Base-by-base conservation (phyloP, 2,888 invertebrate genomes). In the Diarsia mendica region DNA sequence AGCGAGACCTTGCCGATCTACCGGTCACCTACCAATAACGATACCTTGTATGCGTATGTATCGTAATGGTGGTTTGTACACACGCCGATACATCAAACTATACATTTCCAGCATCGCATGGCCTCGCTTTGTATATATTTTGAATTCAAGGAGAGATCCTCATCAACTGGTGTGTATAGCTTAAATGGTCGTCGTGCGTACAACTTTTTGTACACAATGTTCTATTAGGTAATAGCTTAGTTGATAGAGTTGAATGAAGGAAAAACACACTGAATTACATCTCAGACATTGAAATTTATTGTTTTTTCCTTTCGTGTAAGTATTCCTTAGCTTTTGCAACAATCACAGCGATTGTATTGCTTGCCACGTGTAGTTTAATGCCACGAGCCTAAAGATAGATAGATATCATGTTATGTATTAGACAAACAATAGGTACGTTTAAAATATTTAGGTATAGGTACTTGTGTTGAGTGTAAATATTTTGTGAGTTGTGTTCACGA, bases 1-100 rank as follows among this genome's bases (percentile, higher is more conserved):
- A 76, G 73, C 61, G 66, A 75, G 80, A 83, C 83, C 83, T 80
- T 80, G 83, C 28, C 58, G 60, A 65, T 72, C 39, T 75, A 23
- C 64, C 67, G 55, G 61, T 63, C 64, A 82, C 79, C 70, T 71
- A 28, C 53, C 33, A 80, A 76, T 66, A 55, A 51, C 46, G 44
- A 67, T 60, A 28, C 51, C 33, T 33, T 33, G 33, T 51, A 66
- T 5, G 28, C 49, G 18, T 44, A 20, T n/a, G n/a, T 28, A 58
- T 65, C 15, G 39, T 53, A n/a, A 58, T 55, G 23, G 39, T 28
- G 39, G n/a, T 64, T 73, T 75, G 15, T 69, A n/a, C 39, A 39
- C 8, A 8, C 39, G 8, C 6, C 39, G 39, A 39, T 8, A 39
- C 39, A 39, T 39, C 8, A 39, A 39, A 39, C 39, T 39, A 39